Evolutionary conservation across 2,888 invertebrate species (phyloP).

Genomic region (Dugesia japonica): DNA sequence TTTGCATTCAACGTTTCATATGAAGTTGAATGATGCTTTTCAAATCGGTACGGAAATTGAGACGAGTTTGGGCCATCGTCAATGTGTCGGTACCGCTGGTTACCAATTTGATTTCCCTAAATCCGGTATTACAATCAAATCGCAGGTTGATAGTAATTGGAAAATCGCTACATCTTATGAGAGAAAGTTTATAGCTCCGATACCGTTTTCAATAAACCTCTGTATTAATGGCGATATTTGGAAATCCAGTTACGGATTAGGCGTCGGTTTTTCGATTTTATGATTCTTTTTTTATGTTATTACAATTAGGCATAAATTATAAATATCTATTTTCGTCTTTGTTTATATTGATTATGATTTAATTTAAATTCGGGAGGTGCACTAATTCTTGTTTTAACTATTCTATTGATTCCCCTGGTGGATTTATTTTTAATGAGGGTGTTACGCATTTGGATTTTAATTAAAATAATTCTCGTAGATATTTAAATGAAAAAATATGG

Average conservation of each 20-base stretch:
- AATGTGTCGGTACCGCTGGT: constrained; percentile 70
- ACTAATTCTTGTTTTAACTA: too few species aligned
- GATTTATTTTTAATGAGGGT: too few species aligned
- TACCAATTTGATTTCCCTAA: constrained; percentile 79
- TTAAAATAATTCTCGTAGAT: too few species aligned
- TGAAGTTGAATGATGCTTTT: constrained; percentile 34
- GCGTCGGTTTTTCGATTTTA: constrained; percentile 42
- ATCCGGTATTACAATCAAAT: constrained; percentile 74
- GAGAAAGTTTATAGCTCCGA: constrained; percentile 64
- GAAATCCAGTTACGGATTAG: constrained; percentile 72
- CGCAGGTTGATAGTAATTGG: constrained; percentile 52
- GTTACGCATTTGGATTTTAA: too few species aligned
- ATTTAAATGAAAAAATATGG: too few species aligned
- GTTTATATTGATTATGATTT: too few species aligned
- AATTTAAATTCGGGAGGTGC: too few species aligned
- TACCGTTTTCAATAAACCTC: constrained; percentile 74
- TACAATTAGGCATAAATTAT: too few species aligned
- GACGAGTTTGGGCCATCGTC: constrained; percentile 70
- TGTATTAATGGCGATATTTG: constrained; percentile 74
- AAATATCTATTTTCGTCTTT: too few species aligned
- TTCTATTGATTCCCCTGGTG: too few species aligned
- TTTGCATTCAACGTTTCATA: constrained; percentile 13
- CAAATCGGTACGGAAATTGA: constrained; percentile 78
- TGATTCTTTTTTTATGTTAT: too few species aligned
- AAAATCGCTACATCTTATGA: constrained; percentile 74